phyloP scores from a whole-genome alignment of 2,888 invertebrate genomes.

The Yponomeuta plumbellus region DNA sequence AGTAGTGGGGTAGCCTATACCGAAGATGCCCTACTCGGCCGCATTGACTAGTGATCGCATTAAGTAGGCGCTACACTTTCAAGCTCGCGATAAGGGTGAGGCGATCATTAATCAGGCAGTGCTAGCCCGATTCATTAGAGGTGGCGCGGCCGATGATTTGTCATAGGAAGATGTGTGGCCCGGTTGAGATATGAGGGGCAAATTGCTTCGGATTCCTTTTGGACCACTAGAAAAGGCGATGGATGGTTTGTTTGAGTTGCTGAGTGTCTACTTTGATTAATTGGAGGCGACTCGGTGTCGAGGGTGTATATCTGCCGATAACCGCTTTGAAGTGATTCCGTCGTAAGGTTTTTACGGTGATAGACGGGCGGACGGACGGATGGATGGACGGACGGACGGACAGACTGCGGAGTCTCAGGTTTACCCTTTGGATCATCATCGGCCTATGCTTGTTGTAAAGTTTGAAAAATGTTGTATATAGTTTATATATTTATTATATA shows the following conservation, averaged over 20 bases:
- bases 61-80: slow-evolving; percentile 58
- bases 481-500: no score
- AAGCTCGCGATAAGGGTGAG: slow-evolving; percentile 49
- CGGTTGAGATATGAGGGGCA: slow-evolving; percentile 30
- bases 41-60: slow-evolving; percentile 44
- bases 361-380: no score
- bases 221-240: background rate
- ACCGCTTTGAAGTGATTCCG: no score
- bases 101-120: slow-evolving; percentile 67
- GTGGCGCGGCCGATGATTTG: slow-evolving; percentile 51
- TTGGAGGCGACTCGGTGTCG: background rate
- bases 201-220: slow-evolving; percentile 29
- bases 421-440: no score
- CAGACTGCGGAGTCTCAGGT: no score
- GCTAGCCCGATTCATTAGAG: slow-evolving; percentile 59
- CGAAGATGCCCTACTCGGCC: background rate
- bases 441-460: no score
- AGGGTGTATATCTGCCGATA: no score
- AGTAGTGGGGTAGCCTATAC: no score
- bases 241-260: background rate
- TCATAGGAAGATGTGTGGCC: slow-evolving; percentile 58
- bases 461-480: no score
- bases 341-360: no score
- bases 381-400: no score
- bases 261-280: background rate